A percentile compares a stretch with the other conserved stretches of the same genome.
These are phyloP conservation scores for Intellagama lesueurii DNA, from an alignment of 2,797 vertebrate species.

Conservation along the genomic window DNA sequence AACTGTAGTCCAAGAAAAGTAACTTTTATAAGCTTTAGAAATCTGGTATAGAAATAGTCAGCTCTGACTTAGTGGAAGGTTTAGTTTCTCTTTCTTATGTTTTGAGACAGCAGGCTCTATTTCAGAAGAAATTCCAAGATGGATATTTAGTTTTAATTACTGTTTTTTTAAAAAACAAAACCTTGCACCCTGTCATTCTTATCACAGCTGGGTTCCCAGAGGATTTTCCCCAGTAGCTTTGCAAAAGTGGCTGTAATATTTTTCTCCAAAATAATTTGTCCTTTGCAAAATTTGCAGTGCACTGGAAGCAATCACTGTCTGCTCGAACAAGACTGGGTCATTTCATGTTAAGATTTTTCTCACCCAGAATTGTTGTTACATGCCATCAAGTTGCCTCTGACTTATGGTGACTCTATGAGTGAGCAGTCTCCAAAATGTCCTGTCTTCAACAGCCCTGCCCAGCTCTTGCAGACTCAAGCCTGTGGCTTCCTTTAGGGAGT, in stretches of 20 bases:
- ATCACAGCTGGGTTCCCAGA: neutral
- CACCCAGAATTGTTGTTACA: too few relatives aligned
- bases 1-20: too few relatives aligned
- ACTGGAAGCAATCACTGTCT: too few relatives aligned
- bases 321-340: neutral
- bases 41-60: neutral
- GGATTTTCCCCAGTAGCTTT: neutral
- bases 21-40: neutral
- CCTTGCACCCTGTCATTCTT: neutral
- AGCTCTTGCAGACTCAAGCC: too few relatives aligned
- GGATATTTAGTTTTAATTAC: neutral
- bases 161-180: neutral
- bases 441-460: too few relatives aligned
- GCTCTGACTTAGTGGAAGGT: neutral
- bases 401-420: too few relatives aligned
- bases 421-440: too few relatives aligned
- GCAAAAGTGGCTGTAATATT: neutral
- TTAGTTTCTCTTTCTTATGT: too few relatives aligned
- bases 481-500: too few relatives aligned
- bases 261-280: neutral
- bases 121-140: neutral
- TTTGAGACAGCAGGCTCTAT: neutral
- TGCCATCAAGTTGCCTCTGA: too few relatives aligned
- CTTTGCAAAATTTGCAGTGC: neutral
- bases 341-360: neutral